Base-by-base conservation (phyloP, 2,888 invertebrate species). In the Camptogramma bilineatum region DNA sequence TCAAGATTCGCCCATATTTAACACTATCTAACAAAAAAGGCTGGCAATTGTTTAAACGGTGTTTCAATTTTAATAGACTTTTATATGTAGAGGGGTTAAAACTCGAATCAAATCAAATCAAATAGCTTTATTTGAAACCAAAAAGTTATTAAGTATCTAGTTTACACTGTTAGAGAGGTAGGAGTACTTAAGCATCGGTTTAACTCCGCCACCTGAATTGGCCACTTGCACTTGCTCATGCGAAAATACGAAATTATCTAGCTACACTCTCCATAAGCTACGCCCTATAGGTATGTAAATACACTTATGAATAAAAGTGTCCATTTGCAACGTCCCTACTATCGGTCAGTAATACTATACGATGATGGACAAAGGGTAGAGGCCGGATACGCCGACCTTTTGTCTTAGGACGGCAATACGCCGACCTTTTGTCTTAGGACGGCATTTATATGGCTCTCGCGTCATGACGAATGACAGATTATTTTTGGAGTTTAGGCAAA, bases 291-390 rank as follows among this genome's bases (percentile, higher is more conserved):
- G 66, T 68, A 71, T 72, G 74, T 72, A 73, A 74, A 74, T 72
- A 72, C 65, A 70, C 70, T 66, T 70, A 72, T 71, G 69, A 71
- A 72, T 72, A 68, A 68, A 72, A 72, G 69, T 72, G 68, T 72
- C 73, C 70, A 69, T 71, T 70, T 63, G 66, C 52, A 67, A 61
- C 62, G 71, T 63, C 63, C 67, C 56, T 69, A 50, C 60, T 58
- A 55, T 53, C 55, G 52, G 53, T 19, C 28, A 34, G 68, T 69
- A 68, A 72, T 71, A 68, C 59, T 69, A 66, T 66, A 66, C 51
- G 70, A 65, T 66, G 70, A 72, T 63, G 70, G 70, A 67, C 69
- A 69, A 67, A 70, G 70, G 72, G 62, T 63, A 56, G 50, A 54
- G 31, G 55, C 44, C 28, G 44, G 52, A 59, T 24, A 55, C 55